These are phyloP conservation scores for Eupsilia transversa DNA, from an alignment of 2,888 invertebrate species.

Conservation along the genomic window DNA sequence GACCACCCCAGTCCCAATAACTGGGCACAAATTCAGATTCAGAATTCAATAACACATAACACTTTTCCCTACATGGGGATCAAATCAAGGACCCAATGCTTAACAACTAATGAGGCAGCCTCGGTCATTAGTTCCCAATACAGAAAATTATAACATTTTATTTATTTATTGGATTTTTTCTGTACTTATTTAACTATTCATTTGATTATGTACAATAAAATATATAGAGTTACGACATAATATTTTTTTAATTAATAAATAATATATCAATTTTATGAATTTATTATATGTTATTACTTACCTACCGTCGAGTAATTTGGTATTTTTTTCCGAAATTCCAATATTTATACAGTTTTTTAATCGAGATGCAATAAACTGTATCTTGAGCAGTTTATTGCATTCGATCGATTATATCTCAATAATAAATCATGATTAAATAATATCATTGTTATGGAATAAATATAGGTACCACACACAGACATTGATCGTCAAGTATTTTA, in stretches of 20 bases:
- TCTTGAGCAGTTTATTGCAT: conserved; percentile 64
- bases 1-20: not conserved
- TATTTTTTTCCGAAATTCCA: not conserved
- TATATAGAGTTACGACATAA: no score
- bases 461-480: not conserved
- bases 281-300: conserved; percentile 45
- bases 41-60: not conserved
- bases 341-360: conserved; percentile 62
- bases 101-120: not conserved
- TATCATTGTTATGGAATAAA: conserved; percentile 14
- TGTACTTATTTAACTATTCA: no score
- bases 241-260: no score
- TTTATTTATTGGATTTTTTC: no score
- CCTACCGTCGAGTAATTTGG: conserved; percentile 57
- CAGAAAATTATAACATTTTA: no score
- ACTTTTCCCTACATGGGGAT: not conserved
- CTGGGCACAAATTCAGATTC: no score
- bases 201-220: no score
- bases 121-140: not conserved
- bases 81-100: not conserved
- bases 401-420: conserved; percentile 37
- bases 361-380: conserved; percentile 63
- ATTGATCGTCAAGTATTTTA: not conserved
- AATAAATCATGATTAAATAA: conserved; percentile 62
- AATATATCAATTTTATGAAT: no score